A percentile compares a stretch with the other conserved stretches of the same genome.
Conservation (phyloP, 2,797 vertebrate genomes). For the Acanthopagrus latus region DNA sequence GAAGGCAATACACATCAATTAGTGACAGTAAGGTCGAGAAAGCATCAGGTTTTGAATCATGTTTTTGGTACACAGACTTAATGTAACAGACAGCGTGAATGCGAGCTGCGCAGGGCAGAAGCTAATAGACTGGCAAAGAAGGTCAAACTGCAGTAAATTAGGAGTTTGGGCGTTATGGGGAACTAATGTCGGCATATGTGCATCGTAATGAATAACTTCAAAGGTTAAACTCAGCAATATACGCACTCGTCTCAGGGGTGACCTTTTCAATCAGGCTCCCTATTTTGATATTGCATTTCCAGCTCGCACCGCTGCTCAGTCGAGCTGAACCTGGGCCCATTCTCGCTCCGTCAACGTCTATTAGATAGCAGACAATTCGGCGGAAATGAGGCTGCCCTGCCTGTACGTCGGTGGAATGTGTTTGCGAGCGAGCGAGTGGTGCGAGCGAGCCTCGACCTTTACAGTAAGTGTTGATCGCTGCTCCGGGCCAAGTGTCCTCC, state of each 20-base stretch:
- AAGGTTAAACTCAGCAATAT: conserved; percentile 22
- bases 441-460: neutral
- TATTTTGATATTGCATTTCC: conserved; percentile 13
- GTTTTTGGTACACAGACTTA: neutral
- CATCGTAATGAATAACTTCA: conserved; percentile 1
- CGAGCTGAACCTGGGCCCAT: neutral
- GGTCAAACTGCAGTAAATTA: neutral
- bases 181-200: neutral
- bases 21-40: neutral
- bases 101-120: neutral
- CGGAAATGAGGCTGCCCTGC: conserved; percentile 34
- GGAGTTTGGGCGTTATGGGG: neutral
- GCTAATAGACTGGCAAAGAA: neutral
- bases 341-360: conserved; percentile 26
- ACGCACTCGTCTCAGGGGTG: neutral
- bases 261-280: conserved; percentile 28
- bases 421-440: conserved; percentile 11
- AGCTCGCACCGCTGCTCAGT: conserved; percentile 7
- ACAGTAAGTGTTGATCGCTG: conserved; percentile 16
- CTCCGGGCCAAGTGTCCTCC: conserved; percentile 31
- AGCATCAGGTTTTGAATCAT: neutral
- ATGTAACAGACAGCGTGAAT: neutral
- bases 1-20: neutral
- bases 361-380: conserved; percentile 45
- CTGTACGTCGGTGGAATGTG: conserved; percentile 10